A percentile compares a stretch with the other conserved stretches of the same genome.
These are phyloP conservation scores for Lates calcarifer DNA, from an alignment of 2,113 vertebrate species.

Conservation along the genomic window DNA sequence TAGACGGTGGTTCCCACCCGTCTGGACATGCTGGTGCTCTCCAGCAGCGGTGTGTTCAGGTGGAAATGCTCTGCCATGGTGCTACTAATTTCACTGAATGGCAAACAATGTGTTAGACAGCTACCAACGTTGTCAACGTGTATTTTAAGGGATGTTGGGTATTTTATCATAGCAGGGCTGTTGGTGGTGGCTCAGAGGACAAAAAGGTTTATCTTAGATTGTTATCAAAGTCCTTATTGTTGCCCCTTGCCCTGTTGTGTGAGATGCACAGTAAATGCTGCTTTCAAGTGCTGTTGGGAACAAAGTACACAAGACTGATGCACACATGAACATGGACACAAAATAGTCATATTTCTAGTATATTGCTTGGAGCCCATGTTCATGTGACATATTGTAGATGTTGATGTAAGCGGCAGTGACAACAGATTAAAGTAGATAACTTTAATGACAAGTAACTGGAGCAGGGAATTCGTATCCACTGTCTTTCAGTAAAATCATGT, in stretches of 20 bases:
- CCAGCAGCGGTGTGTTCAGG: constrained; percentile 87
- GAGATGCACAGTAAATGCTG: not conserved
- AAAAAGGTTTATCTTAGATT: not conserved
- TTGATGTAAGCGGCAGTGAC: too few species aligned
- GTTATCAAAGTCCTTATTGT: not conserved
- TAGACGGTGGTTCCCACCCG: constrained; percentile 84
- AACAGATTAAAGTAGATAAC: too few species aligned
- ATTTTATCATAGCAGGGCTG: too few species aligned
- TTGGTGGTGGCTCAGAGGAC: not conserved
- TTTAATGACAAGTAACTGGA: too few species aligned
- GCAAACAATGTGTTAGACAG: not conserved
- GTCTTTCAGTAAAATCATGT: not conserved
- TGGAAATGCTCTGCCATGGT: constrained; percentile 81
- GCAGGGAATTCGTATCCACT: not conserved
- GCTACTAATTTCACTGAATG: not conserved
- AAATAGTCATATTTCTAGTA: not conserved
- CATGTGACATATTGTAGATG: not conserved
- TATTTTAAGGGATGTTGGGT: not conserved
- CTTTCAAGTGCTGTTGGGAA: not conserved
- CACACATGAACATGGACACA: not conserved
- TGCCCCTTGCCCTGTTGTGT: not conserved
- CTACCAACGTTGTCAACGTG: not conserved
- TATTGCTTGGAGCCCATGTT: not conserved
- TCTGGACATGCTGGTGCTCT: constrained; percentile 88
- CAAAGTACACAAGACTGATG: not conserved